Evolutionary conservation across 92 coral and sea anemone species (phyloP).

Genomic region (Plumapathes pennacea): DNA sequence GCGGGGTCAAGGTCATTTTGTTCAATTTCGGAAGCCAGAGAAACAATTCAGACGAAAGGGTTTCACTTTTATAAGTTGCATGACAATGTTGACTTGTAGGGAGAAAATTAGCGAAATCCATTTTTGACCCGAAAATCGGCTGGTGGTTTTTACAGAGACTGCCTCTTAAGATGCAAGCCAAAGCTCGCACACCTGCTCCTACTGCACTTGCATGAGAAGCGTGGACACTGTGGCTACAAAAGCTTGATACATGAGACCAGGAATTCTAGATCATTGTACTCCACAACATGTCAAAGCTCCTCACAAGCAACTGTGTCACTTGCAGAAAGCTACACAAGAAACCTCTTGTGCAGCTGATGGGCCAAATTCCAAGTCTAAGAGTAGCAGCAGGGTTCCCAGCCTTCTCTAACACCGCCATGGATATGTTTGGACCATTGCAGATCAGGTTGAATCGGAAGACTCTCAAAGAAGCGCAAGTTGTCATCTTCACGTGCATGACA

Average conservation of each 20-base stretch:
- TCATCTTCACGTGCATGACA: constrained; percentile 48
- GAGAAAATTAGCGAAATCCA: no score
- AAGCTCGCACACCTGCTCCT: constrained; percentile 33
- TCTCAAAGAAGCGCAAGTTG: constrained; percentile 44
- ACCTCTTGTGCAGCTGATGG: constrained; percentile 56
- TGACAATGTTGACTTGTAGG: no score
- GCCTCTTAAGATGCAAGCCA: constrained; percentile 36
- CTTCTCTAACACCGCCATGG: constrained; percentile 50
- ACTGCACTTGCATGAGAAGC: constrained; percentile 36
- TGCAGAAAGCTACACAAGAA: constrained; percentile 36
- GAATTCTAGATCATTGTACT: constrained; percentile 50
- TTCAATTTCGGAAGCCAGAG: no score
- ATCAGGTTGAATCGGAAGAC: constrained; percentile 54
- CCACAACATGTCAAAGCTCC: constrained; percentile 7
- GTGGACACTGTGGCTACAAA: constrained; percentile 37
- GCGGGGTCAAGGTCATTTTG: no score
- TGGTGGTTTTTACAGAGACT: no score
- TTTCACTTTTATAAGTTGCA: no score
- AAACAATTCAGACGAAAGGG: no score
- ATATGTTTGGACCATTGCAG: constrained; percentile 59
- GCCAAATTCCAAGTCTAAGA: constrained; percentile 52
- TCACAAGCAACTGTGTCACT: constrained; percentile 22
- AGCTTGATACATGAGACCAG: constrained; percentile 39
- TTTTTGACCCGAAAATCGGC: no score
- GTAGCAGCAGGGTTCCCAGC: constrained; percentile 42